Evolutionary conservation across 2,113 vertebrate genomes (phyloP), one percentile per base, ranked within the genome.

Genomic region (Pontoporia blainvillei): DNA sequence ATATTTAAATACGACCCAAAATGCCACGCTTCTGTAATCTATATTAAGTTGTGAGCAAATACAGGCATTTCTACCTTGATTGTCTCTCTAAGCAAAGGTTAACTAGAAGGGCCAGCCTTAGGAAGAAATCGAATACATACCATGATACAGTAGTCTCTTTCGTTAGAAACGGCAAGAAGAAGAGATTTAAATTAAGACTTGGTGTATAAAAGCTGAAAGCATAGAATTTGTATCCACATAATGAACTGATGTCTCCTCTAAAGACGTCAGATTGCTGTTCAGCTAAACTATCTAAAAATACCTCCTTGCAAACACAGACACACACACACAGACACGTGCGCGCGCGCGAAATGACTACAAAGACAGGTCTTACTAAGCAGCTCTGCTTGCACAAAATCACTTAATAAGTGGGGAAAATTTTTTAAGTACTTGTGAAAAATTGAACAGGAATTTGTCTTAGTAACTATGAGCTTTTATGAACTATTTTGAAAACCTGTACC

Each of bases 321-420:
- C 61, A 84, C 90, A 64, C 46, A 49, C 46, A 64, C 46, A 49
- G 12, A 31, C 75, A 39, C 62, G 27, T 79, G 46, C 54, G 86
- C 95, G 86, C 95, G 97, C 97, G 96, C 36, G 64, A 97, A 98
- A 96, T 93, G 98, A 98, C 97, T 98, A 98, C 97, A 98, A 96
- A 98, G 98, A 97, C 97, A 97, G 97, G 97, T 97, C 98, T 98
- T 98, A 98, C 98, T 98, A 98, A 98, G 98, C 98, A 97, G 98
- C 97, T 97, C 96, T 15, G 90, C 95, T 97, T 96, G 97, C 90
- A 96, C 90, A 98, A 95, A 98, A 97, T 97, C 96, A 96, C 96
- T 98, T 97, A 98, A 97, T 97, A 97, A 98, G 59, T 93, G 75
- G 62, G 46, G 62, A 62, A 88, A 75, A 83, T n/a, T 71, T 95